A percentile compares a stretch with the other conserved stretches of the same genome.
phyloP scores from a whole-genome alignment of 1,140 invertebrate genomes.

The Akabosia matsudoensis region DNA sequence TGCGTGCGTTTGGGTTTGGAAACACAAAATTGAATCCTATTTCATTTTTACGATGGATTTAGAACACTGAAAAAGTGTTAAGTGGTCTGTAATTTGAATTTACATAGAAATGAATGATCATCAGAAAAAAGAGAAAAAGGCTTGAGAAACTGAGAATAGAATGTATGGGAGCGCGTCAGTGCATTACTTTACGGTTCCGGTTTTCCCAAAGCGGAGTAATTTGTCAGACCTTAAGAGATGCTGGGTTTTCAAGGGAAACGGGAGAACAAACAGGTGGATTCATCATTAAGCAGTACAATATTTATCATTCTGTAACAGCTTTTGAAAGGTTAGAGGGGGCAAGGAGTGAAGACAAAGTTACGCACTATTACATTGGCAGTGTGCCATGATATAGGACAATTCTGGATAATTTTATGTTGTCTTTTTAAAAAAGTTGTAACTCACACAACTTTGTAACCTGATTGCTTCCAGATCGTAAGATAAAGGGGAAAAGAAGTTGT shows the following conservation, averaged over 20 bases:
- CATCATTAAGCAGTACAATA: neutral
- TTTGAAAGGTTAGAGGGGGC: neutral
- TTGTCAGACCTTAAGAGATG: neutral
- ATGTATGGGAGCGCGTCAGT: neutral
- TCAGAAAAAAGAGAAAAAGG: neutral
- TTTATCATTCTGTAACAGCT: neutral
- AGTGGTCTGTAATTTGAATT: neutral
- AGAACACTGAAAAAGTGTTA: neutral
- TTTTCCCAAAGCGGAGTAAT: neutral
- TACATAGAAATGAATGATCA: neutral
- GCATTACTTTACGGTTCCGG: neutral
- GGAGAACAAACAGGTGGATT: conserved; percentile 8
- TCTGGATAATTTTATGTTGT: too few species aligned
- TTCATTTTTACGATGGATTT: neutral
- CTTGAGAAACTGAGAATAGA: too few species aligned
- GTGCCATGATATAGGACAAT: too few species aligned
- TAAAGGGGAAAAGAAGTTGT: too few species aligned
- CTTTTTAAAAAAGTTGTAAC: too few species aligned
- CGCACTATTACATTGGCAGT: neutral
- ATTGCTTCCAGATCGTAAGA: too few species aligned
- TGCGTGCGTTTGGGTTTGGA: too few species aligned
- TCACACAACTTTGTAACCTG: too few species aligned
- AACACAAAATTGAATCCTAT: too few species aligned
- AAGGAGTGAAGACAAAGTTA: neutral
- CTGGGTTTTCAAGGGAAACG: neutral